A percentile compares a stretch with the other conserved stretches of the same genome.
phyloP scores from a whole-genome alignment of 2,113 vertebrate genomes.

The Sturnira hondurensis region DNA sequence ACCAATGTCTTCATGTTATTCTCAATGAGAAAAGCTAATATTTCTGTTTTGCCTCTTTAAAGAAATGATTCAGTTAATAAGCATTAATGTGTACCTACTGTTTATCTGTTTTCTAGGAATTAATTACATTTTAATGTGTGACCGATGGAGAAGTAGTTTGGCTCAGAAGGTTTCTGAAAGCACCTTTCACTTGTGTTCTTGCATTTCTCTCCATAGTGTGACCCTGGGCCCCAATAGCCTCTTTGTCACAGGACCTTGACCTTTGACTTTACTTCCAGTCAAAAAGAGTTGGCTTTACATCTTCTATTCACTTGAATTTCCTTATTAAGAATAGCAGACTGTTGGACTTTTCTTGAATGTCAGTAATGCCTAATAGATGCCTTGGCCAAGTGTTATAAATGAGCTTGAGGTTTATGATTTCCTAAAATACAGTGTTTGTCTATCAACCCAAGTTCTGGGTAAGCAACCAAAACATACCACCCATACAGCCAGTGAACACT shows the following conservation, averaged over 20 bases:
- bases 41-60: background rate
- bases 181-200: background rate
- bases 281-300: constrained; percentile 25
- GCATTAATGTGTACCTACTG: background rate
- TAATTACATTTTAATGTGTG: background rate
- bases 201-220: background rate
- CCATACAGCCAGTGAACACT: background rate
- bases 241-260: background rate
- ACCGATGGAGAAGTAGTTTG: background rate
- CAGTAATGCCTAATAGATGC: background rate
- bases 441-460: background rate
- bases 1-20: background rate
- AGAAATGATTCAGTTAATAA: background rate
- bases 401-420: constrained; percentile 11
- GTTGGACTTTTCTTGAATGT: constrained; percentile 20
- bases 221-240: background rate
- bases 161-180: constrained; percentile 24
- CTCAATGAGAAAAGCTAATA: background rate
- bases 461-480: background rate
- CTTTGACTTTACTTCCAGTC: constrained; percentile 1
- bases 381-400: constrained; percentile 22
- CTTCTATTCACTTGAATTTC: constrained; percentile 6
- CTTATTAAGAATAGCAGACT: background rate
- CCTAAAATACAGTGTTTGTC: constrained; percentile 18
- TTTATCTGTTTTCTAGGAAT: background rate